Conservation (phyloP, 2,888 invertebrate species). For the Ganaspis brasiliensis region DNA sequence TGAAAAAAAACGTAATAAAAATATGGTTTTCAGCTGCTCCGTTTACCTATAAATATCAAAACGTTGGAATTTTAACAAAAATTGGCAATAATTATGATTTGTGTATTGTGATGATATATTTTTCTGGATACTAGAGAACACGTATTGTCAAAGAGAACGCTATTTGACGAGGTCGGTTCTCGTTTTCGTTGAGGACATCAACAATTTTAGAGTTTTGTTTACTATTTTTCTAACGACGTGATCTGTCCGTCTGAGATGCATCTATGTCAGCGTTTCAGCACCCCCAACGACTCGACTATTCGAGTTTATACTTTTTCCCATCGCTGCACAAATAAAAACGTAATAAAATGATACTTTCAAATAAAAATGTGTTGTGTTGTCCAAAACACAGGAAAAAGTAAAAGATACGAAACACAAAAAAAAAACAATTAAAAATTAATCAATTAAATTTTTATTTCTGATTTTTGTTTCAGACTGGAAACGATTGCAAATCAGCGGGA, state of each 20-base stretch:
- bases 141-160: not conserved
- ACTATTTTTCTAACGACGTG: slow-evolving; percentile 4
- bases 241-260: slow-evolving; percentile 17
- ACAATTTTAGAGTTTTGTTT: slow-evolving; percentile 30
- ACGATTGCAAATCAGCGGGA: slow-evolving; percentile 67
- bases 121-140: not conserved
- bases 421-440: not conserved
- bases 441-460: slow-evolving; percentile 12
- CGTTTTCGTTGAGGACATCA: slow-evolving; percentile 12
- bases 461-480: slow-evolving; percentile 68
- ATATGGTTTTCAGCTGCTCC: too few relatives aligned
- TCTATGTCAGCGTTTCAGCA: slow-evolving; percentile 18
- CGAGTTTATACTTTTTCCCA: not conserved
- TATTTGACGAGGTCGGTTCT: slow-evolving; percentile 21
- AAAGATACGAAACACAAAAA: not conserved
- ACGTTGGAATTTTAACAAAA: not conserved
- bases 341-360: too few relatives aligned
- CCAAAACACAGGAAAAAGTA: too few relatives aligned
- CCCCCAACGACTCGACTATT: slow-evolving; percentile 12
- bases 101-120: slow-evolving; percentile 2
- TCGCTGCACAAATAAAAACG: slow-evolving; percentile 12
- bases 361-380: too few relatives aligned
- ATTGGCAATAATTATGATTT: slow-evolving; percentile 17
- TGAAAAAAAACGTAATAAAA: too few relatives aligned
- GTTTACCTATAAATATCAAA: not conserved